Base-by-base conservation (phyloP, 2,888 invertebrate species). In the Drosophila greeni region DNA sequence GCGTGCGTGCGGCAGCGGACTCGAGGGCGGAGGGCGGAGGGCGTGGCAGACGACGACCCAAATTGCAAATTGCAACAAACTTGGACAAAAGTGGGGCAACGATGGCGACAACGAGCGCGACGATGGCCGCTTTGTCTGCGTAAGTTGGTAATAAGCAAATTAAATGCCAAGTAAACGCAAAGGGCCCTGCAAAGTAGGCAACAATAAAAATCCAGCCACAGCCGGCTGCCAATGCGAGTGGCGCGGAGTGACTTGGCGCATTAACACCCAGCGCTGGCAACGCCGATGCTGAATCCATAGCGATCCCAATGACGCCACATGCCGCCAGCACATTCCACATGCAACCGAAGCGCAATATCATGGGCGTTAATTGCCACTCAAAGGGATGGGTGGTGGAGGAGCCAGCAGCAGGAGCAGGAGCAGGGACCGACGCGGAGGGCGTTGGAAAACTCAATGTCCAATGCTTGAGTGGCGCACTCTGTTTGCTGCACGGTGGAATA, bases 351-450 rank as follows among this genome's bases (percentile, higher is more conserved):
- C 75, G 70, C 83, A 80, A 74, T 80, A 84, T 84, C 74, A 78
- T 80, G 68, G 42, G 81, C 72, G 83, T 79, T 83, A 83, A 83
- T 83, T 83, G 85, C 84, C 74, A 82, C 82, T 85, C 80, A 62
- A 78, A 82, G 65, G 42, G 60, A 59, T 20, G 29, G 26, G 37
- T 16, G 5, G 9, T 20, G 18, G 20, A 12, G 39, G 45, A 39
- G 20, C 14, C 14, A 20, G 12, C 8, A 8, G 18, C 16, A 23
- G 23, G 23, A 3, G 43, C 14, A 29, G 29, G 11, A n/a, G 18
- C 26, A 43, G 59, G 18, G n/a, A n/a, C n/a, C n/a, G n/a, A n/a
- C 3, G 31, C 3, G 6, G 31, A 14, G 33, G 49, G 37, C 23
- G n/a, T 23, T 58, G 29, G 23, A 51, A 42, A 33, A 26, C 39